Evolutionary conservation across 1,140 invertebrate genomes (phyloP), one percentile per base, ranked within the genome.

Genomic region (Anastatus disparis): DNA sequence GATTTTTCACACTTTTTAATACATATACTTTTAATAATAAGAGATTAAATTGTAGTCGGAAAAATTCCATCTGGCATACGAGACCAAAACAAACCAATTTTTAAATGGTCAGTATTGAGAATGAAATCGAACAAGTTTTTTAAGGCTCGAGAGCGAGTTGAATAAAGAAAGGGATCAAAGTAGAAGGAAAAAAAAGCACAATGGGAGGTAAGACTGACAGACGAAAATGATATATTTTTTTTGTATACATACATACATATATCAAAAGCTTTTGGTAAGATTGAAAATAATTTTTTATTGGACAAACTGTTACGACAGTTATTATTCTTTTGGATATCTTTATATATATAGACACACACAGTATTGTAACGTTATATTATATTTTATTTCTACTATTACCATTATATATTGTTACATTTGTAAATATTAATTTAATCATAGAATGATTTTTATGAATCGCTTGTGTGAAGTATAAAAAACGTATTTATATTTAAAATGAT

Each of bases 191-290:
- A n/a, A 68, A 52, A 50, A 58, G n/a, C 27, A 46, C 50, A 65
- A 67, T 70, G 17, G 38, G 15, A 35, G 48, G 35, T n/a, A 44
- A 8, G 44, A 27, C 1, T n/a, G 53, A 22, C 42, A 22, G 13
- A 59, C 20, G 42, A 52, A 42, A 52, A 61, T 69, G 56, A 69
- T 69, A 53, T 69, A 62, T 69, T 52, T 62, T 62, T 69, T 52
- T 7, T 61, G 15, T 38, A 13, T 42, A n/a, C 24, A 31, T 35
- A 46, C 24, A 46, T 55, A 29, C 12, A 20, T 42, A 40, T 35
- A 65, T 48, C 59, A 48, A 62, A 62, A 31, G 59, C 3, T 10
- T 40, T 2, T n/a, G 35, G 38, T 26, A 42, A 13, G 12, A 20
- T 35, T 35, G 9, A 55, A 35, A 35, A 35, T 3, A 35, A 1